These are phyloP conservation scores for Circaetus cinerascens DNA, from an alignment of 2,113 vertebrate species.

Conservation along the genomic window DNA sequence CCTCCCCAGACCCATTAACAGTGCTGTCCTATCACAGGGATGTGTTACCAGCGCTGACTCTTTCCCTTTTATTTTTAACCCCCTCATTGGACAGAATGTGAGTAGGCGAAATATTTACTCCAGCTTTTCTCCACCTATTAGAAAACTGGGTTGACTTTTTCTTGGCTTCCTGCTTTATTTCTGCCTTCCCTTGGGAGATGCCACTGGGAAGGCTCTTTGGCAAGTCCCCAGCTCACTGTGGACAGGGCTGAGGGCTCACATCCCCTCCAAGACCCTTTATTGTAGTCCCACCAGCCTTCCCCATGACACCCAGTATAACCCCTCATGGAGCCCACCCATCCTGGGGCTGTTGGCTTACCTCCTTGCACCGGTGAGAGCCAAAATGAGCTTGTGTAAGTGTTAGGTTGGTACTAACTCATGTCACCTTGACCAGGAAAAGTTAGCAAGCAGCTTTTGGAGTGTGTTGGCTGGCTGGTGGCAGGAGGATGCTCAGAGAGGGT, in stretches of 20 bases:
- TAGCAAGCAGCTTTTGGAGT: neutral
- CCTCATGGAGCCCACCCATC: neutral
- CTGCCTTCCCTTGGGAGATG: neutral
- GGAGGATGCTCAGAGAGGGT: neutral
- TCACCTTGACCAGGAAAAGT: neutral
- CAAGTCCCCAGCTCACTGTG: neutral
- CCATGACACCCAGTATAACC: fast-evolving
- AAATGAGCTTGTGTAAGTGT: neutral
- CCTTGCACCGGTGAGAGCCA: neutral
- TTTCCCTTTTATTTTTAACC: neutral
- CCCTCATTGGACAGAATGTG: neutral
- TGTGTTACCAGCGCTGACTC: neutral
- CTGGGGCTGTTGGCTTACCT: neutral
- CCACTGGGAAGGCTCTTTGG: neutral
- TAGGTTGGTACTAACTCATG: too few species aligned
- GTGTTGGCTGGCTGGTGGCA: neutral
- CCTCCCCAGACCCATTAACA: neutral
- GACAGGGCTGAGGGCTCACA: neutral
- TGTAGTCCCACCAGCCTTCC: neutral
- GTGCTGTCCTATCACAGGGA: neutral
- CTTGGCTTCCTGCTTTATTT: neutral
- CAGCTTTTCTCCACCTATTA: neutral
- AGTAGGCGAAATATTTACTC: neutral
- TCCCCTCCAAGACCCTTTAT: neutral
- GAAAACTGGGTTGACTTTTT: neutral